Percentiles rank a stretch among this genome's conserved stretches.
Evolutionary conservation across 2,797 vertebrate species (phyloP).

Genomic region (Gadopsis marmoratus): DNA sequence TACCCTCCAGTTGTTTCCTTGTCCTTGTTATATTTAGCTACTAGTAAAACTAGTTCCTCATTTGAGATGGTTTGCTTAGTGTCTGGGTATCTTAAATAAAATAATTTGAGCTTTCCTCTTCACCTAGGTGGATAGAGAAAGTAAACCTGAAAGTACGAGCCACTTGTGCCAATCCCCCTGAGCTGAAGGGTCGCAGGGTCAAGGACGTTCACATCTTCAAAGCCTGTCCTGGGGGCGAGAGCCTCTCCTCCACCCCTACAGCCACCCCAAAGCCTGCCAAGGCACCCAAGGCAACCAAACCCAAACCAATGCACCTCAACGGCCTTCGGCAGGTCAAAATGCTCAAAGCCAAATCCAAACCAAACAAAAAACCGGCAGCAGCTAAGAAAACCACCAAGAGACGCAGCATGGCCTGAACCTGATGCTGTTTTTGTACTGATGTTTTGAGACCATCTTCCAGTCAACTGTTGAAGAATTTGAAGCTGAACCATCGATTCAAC

Average conservation of each 20-base stretch:
- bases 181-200: slow-evolving; percentile 86
- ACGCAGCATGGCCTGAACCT: slow-evolving; percentile 63
- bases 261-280: slow-evolving; percentile 64
- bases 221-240: slow-evolving; percentile 85
- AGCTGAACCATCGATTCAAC: slow-evolving; percentile 14
- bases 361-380: slow-evolving; percentile 47
- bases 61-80: not conserved
- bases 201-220: slow-evolving; percentile 89
- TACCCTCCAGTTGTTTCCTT: not conserved
- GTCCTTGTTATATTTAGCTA: not conserved
- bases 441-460: not conserved
- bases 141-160: slow-evolving; percentile 91
- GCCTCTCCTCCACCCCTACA: slow-evolving; percentile 54
- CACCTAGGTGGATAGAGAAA: slow-evolving; percentile 90
- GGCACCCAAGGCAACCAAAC: slow-evolving; percentile 74
- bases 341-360: slow-evolving; percentile 70
- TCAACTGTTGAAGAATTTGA: not conserved
- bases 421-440: not conserved
- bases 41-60: not conserved
- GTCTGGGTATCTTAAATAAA: not conserved
- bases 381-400: slow-evolving; percentile 60
- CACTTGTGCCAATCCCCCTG: slow-evolving; percentile 88
- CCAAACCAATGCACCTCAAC: slow-evolving; percentile 73
- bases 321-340: slow-evolving; percentile 64
- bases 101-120: not conserved